Evolutionary conservation across 2,888 invertebrate species (phyloP).

Genomic region (Imbricaverruca yamaguchii): DNA sequence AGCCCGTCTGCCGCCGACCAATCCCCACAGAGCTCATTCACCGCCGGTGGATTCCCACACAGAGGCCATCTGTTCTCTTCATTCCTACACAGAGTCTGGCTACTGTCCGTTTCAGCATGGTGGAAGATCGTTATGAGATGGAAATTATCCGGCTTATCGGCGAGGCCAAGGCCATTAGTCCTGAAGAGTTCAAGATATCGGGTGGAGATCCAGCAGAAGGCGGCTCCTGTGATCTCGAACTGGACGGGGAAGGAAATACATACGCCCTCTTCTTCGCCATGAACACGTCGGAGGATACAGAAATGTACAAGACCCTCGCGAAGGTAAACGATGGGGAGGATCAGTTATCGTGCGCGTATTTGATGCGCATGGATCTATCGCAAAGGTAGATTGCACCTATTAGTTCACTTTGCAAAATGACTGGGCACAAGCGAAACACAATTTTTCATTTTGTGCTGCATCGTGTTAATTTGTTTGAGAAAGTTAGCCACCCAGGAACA

Average conservation of each 20-base stretch:
- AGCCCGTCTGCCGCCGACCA: too few species aligned
- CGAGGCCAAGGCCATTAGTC: background rate
- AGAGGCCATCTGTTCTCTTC: too few species aligned
- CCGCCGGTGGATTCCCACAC: too few species aligned
- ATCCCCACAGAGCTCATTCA: too few species aligned
- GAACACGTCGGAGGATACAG: background rate
- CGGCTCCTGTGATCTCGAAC: constrained; percentile 46
- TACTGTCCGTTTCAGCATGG: background rate
- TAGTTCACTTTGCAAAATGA: background rate
- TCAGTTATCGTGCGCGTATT: too few species aligned
- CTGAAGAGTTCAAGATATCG: background rate
- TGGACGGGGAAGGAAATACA: constrained; percentile 46
- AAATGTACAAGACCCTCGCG: background rate
- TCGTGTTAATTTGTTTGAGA: too few species aligned
- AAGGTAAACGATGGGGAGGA: background rate
- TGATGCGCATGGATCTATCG: too few species aligned
- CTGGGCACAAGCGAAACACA: background rate
- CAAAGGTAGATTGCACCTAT: too few species aligned
- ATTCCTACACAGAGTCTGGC: too few species aligned
- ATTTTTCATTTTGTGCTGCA: background rate
- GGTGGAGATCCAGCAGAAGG: constrained; percentile 37
- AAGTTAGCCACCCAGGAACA: too few species aligned
- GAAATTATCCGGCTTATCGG: background rate
- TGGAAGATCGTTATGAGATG: background rate
- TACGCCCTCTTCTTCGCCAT: constrained; percentile 10